Conservation (phyloP, 2,888 invertebrate species). For the Prosopocoilus inquinatus region DNA sequence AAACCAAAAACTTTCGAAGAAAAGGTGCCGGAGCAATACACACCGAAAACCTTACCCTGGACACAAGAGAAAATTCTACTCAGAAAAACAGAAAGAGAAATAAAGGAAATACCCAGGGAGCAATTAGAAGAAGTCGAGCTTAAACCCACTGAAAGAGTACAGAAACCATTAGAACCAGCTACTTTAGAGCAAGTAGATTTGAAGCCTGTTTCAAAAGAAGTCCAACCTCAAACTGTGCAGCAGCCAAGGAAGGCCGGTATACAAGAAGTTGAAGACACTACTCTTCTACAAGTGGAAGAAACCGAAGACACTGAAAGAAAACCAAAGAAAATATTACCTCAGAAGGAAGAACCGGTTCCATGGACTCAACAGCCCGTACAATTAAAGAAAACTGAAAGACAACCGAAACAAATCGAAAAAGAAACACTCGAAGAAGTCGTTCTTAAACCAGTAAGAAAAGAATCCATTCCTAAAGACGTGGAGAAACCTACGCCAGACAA, state of each 20-base stretch:
- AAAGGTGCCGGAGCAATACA: conserved; percentile 28
- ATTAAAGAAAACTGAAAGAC: conserved; percentile 49
- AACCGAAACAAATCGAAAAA: conserved; percentile 44
- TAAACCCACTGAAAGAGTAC: conserved; percentile 52
- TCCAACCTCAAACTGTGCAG: background rate
- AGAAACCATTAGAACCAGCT: conserved; percentile 19
- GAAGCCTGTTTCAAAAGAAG: conserved; percentile 11
- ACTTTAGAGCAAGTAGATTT: conserved; percentile 8
- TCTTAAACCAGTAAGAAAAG: conserved; percentile 53
- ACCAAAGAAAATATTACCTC: conserved; percentile 17
- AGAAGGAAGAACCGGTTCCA: conserved; percentile 43
- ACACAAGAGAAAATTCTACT: conserved; percentile 62
- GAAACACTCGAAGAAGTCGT: conserved; percentile 52
- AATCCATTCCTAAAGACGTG: conserved; percentile 19
- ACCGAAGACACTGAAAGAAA: conserved; percentile 37
- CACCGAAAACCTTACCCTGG: conserved; percentile 54
- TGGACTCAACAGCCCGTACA: conserved; percentile 63
- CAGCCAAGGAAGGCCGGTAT: background rate
- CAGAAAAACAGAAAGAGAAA: conserved; percentile 48
- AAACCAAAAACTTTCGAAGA: conserved; percentile 9
- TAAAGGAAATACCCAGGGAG: conserved; percentile 48
- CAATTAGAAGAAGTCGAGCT: conserved; percentile 53
- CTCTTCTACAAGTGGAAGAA: conserved; percentile 32
- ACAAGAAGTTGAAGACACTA: conserved; percentile 14
- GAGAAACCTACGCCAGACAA: conserved; percentile 5